phyloP scores from a whole-genome alignment of 2,797 vertebrate species.

The Aphelocoma californica region DNA sequence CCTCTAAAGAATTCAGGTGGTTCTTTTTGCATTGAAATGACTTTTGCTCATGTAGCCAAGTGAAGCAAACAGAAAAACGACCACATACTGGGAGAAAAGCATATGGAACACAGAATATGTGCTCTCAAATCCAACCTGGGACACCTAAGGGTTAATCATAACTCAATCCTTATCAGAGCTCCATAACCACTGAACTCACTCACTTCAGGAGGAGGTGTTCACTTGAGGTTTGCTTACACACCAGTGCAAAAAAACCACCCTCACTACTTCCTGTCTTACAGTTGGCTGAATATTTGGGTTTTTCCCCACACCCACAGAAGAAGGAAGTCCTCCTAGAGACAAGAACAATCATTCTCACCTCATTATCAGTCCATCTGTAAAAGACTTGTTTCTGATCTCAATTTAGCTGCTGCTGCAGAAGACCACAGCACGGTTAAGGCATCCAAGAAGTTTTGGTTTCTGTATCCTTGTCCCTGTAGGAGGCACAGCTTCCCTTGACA shows the following conservation, averaged over 20 bases:
- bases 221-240: background rate
- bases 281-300: background rate
- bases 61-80: background rate
- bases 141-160: background rate
- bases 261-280: background rate
- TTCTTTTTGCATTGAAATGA: background rate
- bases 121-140: background rate
- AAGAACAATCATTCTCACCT: background rate
- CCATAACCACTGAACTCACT: background rate
- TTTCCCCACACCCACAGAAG: background rate
- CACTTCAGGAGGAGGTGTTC: background rate
- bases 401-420: background rate
- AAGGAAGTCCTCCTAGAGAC: background rate
- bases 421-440: background rate
- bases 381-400: background rate
- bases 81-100: background rate
- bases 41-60: background rate
- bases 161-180: background rate
- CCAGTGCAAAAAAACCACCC: background rate
- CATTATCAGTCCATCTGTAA: background rate
- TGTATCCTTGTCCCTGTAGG: background rate
- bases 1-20: background rate
- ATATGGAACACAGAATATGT: rapidly evolving
- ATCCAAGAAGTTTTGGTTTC: background rate
- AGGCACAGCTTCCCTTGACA: background rate